Base-by-base conservation (phyloP, 2,888 invertebrate genomes). In the Caenorhabditis plicata region DNA sequence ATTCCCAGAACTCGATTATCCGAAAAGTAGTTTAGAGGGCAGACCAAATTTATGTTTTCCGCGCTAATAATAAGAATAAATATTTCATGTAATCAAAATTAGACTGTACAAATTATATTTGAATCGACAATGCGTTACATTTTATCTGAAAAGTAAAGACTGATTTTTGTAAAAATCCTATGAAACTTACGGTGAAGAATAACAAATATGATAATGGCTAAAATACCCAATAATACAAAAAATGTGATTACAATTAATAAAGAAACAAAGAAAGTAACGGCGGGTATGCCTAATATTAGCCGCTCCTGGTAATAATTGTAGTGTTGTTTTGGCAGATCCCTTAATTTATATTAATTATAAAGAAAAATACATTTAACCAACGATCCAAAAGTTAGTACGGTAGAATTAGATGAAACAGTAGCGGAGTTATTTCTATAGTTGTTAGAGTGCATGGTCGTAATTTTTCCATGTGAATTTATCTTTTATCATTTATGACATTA, bases 271-370 rank as follows among this genome's bases (percentile, higher is more conserved):
- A 46, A 51, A 23, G 54, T 31, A 20, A 52, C 48, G 11, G 46
- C 54, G 13, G 54, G 44, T 35, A 54, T 46, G 4, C 60, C 60
- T 17, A 50, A 61, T n/a, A 61, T 61, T 29, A 5, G 17, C 17
- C 27, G 40, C 31, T 53, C 60, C 27, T 20, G 32, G 15, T 42
- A 61, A 8, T 50, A 39, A n/a, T 35, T 31, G 26, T 61, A 54
- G 22, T 61, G 60, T 2, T 31, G 39, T 13, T 47, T 33, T 9
- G 60, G 60, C 22, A 61, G 13, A 3, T 61, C 60, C 1, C 60
- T 61, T 33, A 23, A 58, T 47, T 19, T 47, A 32, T 29, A 35
- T n/a, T 32, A 25, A 9, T 8, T n/a, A 43, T 32, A 13, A 7
- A 9, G 19, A 46, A 29, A 33, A 0, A 22, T 43, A 9, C n/a